phyloP scores from a whole-genome alignment of 2,113 vertebrate genomes.

The Oryzias curvinotus region DNA sequence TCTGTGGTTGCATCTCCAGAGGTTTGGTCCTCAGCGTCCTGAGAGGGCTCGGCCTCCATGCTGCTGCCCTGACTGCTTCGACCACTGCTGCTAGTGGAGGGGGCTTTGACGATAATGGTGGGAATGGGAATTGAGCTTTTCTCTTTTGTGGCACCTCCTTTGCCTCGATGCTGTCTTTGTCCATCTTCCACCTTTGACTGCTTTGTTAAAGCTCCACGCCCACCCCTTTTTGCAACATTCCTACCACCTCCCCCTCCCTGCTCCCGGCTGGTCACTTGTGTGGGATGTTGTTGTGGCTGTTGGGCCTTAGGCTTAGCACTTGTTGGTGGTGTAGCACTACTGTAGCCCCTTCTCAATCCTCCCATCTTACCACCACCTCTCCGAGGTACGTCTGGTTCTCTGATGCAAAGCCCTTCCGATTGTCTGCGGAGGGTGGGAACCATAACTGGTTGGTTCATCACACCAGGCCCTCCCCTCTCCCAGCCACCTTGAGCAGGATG shows the following conservation, averaged over 20 bases:
- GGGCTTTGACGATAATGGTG: slow-evolving; percentile 91
- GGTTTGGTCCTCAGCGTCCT: slow-evolving; percentile 62
- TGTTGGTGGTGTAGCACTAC: slow-evolving; percentile 77
- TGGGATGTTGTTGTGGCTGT: slow-evolving; percentile 60
- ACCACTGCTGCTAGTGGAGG: slow-evolving; percentile 92
- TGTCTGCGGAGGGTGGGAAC: slow-evolving; percentile 70
- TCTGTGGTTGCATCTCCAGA: slow-evolving; percentile 43
- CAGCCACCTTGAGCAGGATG: slow-evolving; percentile 59
- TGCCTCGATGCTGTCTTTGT: slow-evolving; percentile 54
- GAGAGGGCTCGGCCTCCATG: slow-evolving; percentile 79
- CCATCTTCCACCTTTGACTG: slow-evolving; percentile 88
- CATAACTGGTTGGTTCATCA: slow-evolving; percentile 61
- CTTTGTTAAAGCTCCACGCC: slow-evolving; percentile 87
- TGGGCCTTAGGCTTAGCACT: slow-evolving; percentile 70
- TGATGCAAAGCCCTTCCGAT: slow-evolving; percentile 58
- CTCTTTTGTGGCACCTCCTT: slow-evolving; percentile 71
- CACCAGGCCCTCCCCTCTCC: slow-evolving; percentile 62
- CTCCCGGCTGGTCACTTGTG: slow-evolving; percentile 41
- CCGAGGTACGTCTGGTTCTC: slow-evolving; percentile 66
- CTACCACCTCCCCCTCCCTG: slow-evolving; percentile 51
- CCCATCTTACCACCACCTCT: slow-evolving; percentile 78
- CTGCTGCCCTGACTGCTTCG: slow-evolving; percentile 93
- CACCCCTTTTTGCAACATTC: slow-evolving; percentile 67
- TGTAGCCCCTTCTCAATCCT: slow-evolving; percentile 77
- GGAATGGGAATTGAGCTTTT: slow-evolving; percentile 93